phyloP scores from a whole-genome alignment of 2,113 vertebrate species.

The Ursus arctos region DNA sequence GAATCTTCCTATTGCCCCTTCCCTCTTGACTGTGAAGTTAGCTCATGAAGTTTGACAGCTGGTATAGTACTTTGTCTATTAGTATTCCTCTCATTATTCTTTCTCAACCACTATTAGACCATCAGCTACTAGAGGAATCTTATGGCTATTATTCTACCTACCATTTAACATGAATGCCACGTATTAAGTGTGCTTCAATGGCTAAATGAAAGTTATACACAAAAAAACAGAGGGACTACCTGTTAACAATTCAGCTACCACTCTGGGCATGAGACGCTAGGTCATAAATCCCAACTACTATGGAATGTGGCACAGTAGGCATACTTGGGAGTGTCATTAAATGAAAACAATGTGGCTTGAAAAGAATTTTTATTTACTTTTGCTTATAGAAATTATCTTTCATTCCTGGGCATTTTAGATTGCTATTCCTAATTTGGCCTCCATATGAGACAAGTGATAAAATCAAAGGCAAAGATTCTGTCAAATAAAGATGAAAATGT shows the following conservation, averaged over 20 bases:
- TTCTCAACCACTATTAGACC: not conserved
- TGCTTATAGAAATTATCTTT: slow-evolving; percentile 51
- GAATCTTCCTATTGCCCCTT: not conserved
- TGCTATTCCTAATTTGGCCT: slow-evolving; percentile 48
- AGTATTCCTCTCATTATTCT: not conserved
- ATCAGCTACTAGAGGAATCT: not conserved
- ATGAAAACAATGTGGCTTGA: slow-evolving; percentile 38
- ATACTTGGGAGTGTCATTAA: slow-evolving; percentile 3
- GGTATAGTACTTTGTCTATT: not conserved
- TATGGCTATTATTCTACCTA: not conserved
- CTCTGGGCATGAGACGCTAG: not conserved
- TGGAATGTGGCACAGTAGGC: not conserved
- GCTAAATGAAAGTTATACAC: not conserved
- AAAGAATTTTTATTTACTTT: slow-evolving; percentile 48
- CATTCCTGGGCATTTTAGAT: not conserved
- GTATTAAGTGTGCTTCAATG: not conserved
- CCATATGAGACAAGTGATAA: not conserved
- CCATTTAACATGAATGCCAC: not conserved
- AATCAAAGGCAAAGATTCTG: not conserved
- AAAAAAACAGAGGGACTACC: not conserved
- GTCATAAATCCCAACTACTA: not conserved
- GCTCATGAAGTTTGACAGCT: not conserved
- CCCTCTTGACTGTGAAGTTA: not conserved
- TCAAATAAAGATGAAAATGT: not conserved
- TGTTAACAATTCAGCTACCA: not conserved